phyloP scores from a whole-genome alignment of 2,797 vertebrate species.

The Gymnothorax reevesii region DNA sequence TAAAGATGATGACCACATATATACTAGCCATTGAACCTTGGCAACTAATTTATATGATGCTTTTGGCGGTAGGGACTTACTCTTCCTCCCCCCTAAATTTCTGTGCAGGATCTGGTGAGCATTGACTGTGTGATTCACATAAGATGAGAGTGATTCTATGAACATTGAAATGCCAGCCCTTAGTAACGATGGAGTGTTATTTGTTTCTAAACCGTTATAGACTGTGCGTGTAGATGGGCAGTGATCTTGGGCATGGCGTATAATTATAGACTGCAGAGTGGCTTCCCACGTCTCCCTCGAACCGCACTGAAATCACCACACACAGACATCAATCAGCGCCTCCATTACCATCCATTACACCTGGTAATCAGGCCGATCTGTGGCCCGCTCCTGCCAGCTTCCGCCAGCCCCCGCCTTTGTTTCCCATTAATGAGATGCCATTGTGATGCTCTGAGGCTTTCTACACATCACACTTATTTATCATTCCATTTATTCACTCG shows the following conservation, averaged over 20 bases:
- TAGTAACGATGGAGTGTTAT: conserved; percentile 59
- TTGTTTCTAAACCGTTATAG: conserved; percentile 58
- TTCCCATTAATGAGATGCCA: conserved; percentile 44
- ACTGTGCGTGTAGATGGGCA: conserved; percentile 63
- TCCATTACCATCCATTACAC: conserved; percentile 54
- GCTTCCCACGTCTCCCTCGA: conserved; percentile 31
- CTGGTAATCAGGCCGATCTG: conserved; percentile 49
- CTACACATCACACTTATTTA: conserved; percentile 46
- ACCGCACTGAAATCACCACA: conserved; percentile 31
- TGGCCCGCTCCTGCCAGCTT: conserved; percentile 49
- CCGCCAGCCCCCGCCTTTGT: conserved; percentile 36
- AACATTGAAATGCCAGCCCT: conserved; percentile 33
- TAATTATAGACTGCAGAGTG: conserved; percentile 44
- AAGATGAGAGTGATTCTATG: conserved; percentile 16
- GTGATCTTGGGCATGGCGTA: conserved; percentile 46
- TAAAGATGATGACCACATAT: no score
- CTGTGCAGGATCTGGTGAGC: no score
- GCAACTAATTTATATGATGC: no score
- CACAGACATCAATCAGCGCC: conserved; percentile 48
- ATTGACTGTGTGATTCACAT: not conserved
- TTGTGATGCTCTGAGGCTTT: conserved; percentile 38
- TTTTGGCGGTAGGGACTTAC: no score
- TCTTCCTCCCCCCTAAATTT: no score
- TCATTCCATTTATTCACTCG: conserved; percentile 53
- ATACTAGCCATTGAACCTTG: no score